phyloP scores from a whole-genome alignment of 2,113 vertebrate genomes.

The Stictonetta naevosa region DNA sequence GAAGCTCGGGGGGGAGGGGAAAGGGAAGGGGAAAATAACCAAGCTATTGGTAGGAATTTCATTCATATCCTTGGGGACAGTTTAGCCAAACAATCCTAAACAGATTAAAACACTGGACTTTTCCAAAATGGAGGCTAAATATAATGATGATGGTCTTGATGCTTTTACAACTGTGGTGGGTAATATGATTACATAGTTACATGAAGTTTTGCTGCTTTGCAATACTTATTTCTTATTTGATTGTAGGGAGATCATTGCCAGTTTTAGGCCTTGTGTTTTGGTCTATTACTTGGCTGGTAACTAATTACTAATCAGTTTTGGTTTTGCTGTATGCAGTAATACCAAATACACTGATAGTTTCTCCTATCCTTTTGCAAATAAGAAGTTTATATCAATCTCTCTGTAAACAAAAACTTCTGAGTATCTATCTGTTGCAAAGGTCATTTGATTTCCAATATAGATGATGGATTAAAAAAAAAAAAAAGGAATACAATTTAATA shows the following conservation, averaged over 20 bases:
- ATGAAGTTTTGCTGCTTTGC: background rate
- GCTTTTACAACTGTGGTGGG: background rate
- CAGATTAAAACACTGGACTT: background rate
- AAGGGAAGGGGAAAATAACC: background rate
- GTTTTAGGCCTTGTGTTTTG: background rate
- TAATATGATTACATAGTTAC: background rate
- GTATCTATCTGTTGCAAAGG: background rate
- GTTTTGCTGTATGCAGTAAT: background rate
- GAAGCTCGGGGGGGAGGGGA: background rate
- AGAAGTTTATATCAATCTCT: background rate
- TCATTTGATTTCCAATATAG: background rate
- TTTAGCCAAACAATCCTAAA: background rate
- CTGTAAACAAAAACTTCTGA: background rate
- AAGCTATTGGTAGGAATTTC: background rate
- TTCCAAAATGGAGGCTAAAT: background rate
- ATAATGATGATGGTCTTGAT: background rate
- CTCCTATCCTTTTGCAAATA: background rate
- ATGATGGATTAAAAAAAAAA: background rate
- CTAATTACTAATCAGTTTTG: background rate
- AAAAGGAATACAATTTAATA: background rate
- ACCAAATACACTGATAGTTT: background rate
- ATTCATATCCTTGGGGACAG: background rate
- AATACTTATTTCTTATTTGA: background rate
- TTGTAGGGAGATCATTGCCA: background rate
- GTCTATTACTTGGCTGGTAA: background rate